Percentiles rank a stretch among this genome's conserved stretches.
Evolutionary conservation across 1,140 invertebrate genomes (phyloP).

Genomic region (Goniozus legneri): DNA sequence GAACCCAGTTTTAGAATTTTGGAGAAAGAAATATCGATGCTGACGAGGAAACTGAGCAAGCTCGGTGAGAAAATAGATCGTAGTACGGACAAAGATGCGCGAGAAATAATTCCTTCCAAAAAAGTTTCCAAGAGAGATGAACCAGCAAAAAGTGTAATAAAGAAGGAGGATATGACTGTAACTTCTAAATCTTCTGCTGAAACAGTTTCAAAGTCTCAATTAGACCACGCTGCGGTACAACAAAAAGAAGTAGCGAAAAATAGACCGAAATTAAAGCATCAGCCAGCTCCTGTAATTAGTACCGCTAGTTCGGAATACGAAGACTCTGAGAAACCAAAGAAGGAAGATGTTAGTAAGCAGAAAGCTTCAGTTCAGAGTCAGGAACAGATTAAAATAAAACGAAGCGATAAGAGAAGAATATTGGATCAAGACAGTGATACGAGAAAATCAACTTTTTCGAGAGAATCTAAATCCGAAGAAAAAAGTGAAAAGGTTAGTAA

Average conservation of each 20-base stretch:
- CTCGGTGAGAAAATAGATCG: slow-evolving; percentile 33
- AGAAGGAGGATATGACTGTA: slow-evolving; percentile 9
- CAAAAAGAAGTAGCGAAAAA: slow-evolving; percentile 25
- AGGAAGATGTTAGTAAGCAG: slow-evolving; percentile 28
- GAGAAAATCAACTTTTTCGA: slow-evolving; percentile 18
- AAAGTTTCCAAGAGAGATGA: slow-evolving; percentile 13
- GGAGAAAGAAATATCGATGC: slow-evolving; percentile 39
- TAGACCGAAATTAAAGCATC: slow-evolving; percentile 28
- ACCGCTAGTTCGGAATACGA: slow-evolving; percentile 43
- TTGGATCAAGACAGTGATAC: slow-evolving; percentile 13
- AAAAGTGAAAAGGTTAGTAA: slow-evolving; percentile 13
- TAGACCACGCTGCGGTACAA: slow-evolving; percentile 14
- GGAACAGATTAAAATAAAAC: slow-evolving; percentile 18
- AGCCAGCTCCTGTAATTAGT: slow-evolving; percentile 28
- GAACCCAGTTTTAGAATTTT: slow-evolving; percentile 48
- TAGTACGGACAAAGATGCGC: slow-evolving; percentile 18
- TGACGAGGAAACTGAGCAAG: slow-evolving; percentile 38
- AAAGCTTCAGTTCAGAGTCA: slow-evolving; percentile 13
- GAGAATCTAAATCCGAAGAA: slow-evolving; percentile 16
- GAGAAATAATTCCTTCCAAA: no score
- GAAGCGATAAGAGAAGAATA: slow-evolving; percentile 22
- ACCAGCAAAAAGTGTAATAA: slow-evolving; percentile 16
- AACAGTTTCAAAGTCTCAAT: no score
- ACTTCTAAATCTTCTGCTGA: not conserved
- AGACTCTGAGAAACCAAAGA: slow-evolving; percentile 29